These are phyloP conservation scores for Diaperis boleti DNA, from an alignment of 2,888 invertebrate genomes.

Conservation along the genomic window DNA sequence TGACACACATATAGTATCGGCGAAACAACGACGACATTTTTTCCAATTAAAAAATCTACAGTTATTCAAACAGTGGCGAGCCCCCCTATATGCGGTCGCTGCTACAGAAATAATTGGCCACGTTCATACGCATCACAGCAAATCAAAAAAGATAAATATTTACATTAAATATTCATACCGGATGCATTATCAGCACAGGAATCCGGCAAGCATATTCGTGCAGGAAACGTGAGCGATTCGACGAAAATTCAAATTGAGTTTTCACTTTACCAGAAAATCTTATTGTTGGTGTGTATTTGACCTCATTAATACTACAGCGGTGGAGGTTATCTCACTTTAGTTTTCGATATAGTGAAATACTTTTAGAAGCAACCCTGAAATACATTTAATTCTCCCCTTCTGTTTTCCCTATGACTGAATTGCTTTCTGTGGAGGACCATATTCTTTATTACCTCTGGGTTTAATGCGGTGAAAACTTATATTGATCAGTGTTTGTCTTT, in stretches of 20 bases:
- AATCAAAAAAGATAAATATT: constrained; percentile 34
- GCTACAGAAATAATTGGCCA: constrained; percentile 31
- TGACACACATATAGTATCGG: no score
- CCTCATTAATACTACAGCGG: no score
- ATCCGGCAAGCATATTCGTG: no score
- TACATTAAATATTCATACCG: constrained; percentile 24
- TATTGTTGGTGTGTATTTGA: neutral
- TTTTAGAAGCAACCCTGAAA: neutral
- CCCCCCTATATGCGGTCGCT: constrained; percentile 16
- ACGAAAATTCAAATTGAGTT: no score
- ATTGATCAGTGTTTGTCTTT: constrained; percentile 32
- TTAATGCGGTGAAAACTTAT: constrained; percentile 26
- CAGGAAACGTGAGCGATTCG: neutral
- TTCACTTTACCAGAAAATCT: neutral
- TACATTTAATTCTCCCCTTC: constrained; percentile 25
- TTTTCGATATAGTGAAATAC: neutral
- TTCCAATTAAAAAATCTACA: constrained; percentile 28
- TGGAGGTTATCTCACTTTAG: constrained; percentile 5
- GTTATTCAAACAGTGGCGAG: constrained; percentile 24
- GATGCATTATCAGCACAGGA: neutral
- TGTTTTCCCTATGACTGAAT: constrained; percentile 19
- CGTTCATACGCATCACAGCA: constrained; percentile 26
- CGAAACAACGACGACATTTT: no score
- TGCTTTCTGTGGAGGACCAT: constrained; percentile 20
- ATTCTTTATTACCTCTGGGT: constrained; percentile 23